These are phyloP conservation scores for Lycocerus yunnanus DNA, from an alignment of 2,888 invertebrate genomes.

Conservation along the genomic window DNA sequence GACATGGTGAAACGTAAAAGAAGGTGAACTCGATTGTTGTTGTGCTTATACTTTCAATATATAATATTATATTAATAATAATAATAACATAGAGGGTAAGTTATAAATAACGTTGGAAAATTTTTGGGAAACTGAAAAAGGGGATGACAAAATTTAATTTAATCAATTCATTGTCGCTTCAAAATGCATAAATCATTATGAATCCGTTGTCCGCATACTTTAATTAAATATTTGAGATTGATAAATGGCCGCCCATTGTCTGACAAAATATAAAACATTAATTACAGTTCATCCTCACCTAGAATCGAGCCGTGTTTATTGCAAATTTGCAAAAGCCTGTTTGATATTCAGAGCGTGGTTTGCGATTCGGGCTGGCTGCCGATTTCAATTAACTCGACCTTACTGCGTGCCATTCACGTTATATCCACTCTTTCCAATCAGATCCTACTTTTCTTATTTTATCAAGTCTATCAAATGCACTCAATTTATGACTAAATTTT, in stretches of 20 bases:
- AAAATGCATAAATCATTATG: conserved; percentile 56
- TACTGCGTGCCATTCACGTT: conserved; percentile 33
- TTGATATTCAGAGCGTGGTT: conserved; percentile 39
- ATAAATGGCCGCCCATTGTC: conserved; percentile 56
- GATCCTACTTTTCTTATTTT: conserved; percentile 23
- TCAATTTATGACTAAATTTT: not conserved
- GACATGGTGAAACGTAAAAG: conserved; percentile 35
- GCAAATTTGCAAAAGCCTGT: conserved; percentile 41
- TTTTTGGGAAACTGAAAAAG: conserved; percentile 15
- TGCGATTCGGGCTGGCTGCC: conserved; percentile 38
- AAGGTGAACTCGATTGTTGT: conserved; percentile 19
- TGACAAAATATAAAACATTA: conserved; percentile 56
- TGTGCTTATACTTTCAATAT: not conserved
- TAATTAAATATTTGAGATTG: conserved; percentile 59
- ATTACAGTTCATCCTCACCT: conserved; percentile 50
- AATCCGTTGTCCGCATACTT: conserved; percentile 58
- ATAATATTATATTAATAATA: too few relatives aligned
- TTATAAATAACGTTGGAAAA: conserved; percentile 6
- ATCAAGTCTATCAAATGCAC: conserved; percentile 6
- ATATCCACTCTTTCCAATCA: conserved; percentile 22
- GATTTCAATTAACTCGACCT: conserved; percentile 43
- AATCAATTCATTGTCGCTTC: conserved; percentile 54
- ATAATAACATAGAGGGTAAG: conserved; percentile 18
- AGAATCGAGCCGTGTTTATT: conserved; percentile 42
- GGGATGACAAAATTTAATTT: conserved; percentile 54